Evolutionary conservation across 2,888 invertebrate species (phyloP), one percentile per base, ranked within the genome.

Genomic region (Epistrophe eligans): DNA sequence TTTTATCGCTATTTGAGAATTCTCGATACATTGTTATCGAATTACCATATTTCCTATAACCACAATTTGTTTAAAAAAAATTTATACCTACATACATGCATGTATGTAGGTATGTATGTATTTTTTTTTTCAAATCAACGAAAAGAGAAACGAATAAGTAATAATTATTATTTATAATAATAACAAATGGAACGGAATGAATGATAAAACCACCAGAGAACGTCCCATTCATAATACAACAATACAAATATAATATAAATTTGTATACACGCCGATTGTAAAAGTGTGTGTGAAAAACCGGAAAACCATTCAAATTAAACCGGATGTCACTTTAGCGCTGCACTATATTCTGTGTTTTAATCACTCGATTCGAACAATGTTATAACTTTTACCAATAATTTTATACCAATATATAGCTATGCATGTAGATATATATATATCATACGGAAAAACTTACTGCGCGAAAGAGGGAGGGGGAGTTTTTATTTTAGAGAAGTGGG

Each of bases 301-400:
- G 87, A 87, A 87, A 87, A 87, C 87, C 79, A 87, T 87, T 87
- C 83, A 87, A 83, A 87, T 62, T 83, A 79, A 83, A 87, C 87
- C 87, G 87, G 83, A 87, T 87, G 87, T 83, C 87, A 72, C 76
- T 83, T 79, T 70, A 76, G 83, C 74, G 87, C 73, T 74, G 64
- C 66, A 50, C 60, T 52, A 55, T 82, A 48, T 71, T 76, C 66
- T 52, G 32, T 60, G 24, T 79, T 71, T 84, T 81, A 84, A 87
- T 79, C 79, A 79, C 66, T 72, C 76, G 71, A 43, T 87, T 87
- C 60, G 83, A 87, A 87, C 74, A 82, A 73, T 82, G 77, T 67
- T 82, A 66, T 64, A 71, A 84, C n/a, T 84, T 81, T 87, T 87
- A 83, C 74, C 87, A 87, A 87, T 87, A 87, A 74, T 66, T 87